Evolutionary conservation across 2,113 vertebrate species (phyloP), one percentile per base, ranked within the genome.

Genomic region (Dasyornis broadbenti): DNA sequence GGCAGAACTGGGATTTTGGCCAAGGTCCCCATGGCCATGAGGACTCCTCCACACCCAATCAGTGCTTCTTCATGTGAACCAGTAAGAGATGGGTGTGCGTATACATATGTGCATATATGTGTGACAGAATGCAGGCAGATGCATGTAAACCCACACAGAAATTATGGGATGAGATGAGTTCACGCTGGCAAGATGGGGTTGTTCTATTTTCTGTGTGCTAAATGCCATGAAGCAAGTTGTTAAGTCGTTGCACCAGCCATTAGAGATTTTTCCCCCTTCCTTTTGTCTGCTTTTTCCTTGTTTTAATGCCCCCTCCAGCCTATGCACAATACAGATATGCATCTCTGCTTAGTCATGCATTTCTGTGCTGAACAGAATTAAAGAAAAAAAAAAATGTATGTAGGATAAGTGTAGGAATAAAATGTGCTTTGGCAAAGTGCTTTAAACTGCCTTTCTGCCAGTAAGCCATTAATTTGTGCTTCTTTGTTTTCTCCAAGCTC

Each of bases 391-490:
- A 96, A 96, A 77, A 63, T 33, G 9, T 50, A 75, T 92, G 61
- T 87, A 71, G 91, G 94, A 65, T 89, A 86, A 93, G 66, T 45
- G 90, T 95, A 89, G 79, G 91, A 96, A 94, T 97, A 90, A 96
- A 97, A 88, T 89, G 75, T 78, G 82, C 66, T 86, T 61, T 94
- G 89, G 81, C 91, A 95, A 95, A 97, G 47, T 71, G 56, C 80
- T 97, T 95, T 35, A 94, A 86, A 93, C 49, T 61, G 83, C 82
- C 81, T 95, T 91, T 80, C 93, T 97, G 92, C 96, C 93, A 96
- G 92, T 79, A 96, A 88, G 57, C 91, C 91, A 94, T 97, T 98
- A 97, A 97, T 96, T 96, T 96, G 95, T 94, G 70, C 81, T 94
- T 44, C 94, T 87, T 95, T 97, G 93, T 95, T 97, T 98, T 96